phyloP scores from a whole-genome alignment of 2,888 invertebrate species.

The Steinernema scapterisci region DNA sequence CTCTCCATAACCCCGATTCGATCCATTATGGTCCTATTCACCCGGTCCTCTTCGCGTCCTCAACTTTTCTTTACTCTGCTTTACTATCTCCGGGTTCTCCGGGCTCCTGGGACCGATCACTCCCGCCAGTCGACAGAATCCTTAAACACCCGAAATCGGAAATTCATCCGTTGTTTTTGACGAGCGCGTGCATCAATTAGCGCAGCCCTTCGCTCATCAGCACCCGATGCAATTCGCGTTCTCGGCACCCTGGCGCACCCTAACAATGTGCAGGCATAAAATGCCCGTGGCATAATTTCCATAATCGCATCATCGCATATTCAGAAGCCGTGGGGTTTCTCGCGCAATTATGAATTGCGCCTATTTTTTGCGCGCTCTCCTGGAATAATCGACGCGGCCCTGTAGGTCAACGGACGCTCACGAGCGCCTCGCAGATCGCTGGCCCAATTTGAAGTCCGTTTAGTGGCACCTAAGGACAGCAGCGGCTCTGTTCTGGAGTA shows the following conservation, averaged over 20 bases:
- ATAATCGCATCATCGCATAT: slow-evolving; percentile 31
- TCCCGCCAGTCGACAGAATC: background rate
- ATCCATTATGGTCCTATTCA: no score
- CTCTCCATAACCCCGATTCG: background rate
- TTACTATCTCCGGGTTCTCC: background rate
- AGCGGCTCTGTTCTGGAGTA: background rate
- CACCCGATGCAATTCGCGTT: background rate
- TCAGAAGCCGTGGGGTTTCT: slow-evolving; percentile 33
- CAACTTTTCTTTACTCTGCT: background rate
- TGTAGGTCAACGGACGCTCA: slow-evolving; percentile 12
- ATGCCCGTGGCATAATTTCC: slow-evolving; percentile 23
- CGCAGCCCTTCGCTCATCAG: slow-evolving; percentile 13
- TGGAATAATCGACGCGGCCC: slow-evolving; percentile 25
- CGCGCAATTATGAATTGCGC: slow-evolving; percentile 31
- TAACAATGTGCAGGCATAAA: slow-evolving; percentile 9
- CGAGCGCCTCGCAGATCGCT: background rate
- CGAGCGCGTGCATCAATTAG: slow-evolving; percentile 28
- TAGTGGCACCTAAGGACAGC: background rate
- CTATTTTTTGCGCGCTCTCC: slow-evolving; percentile 31
- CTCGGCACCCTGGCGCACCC: background rate
- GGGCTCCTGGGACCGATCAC: background rate
- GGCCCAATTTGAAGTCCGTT: background rate
- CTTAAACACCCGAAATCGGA: slow-evolving; percentile 24
- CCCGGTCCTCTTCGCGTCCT: no score
- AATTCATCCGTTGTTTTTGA: slow-evolving; percentile 31